Percentiles rank a stretch among this genome's conserved stretches.
These are phyloP conservation scores for Druceiella hillmani DNA, from an alignment of 2,888 invertebrate species.

Conservation along the genomic window DNA sequence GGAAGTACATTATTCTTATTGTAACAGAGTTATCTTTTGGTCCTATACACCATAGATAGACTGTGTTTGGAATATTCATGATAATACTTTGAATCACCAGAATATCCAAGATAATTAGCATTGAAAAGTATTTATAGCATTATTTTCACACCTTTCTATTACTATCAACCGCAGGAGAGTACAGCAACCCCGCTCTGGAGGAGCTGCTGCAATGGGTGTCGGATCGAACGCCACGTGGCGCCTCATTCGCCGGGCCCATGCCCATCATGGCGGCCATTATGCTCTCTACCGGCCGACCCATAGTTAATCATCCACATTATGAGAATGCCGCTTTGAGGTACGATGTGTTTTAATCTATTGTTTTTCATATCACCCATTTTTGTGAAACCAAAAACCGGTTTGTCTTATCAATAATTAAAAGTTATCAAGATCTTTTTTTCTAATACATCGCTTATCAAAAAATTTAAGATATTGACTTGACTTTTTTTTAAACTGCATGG, in stretches of 20 bases:
- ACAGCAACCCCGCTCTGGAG: constrained; percentile 67
- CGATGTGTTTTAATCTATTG: constrained; percentile 11
- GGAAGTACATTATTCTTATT: too few relatives aligned
- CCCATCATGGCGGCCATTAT: constrained; percentile 78
- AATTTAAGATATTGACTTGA: too few relatives aligned
- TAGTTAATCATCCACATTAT: constrained; percentile 85
- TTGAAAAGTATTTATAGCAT: too few relatives aligned
- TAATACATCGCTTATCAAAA: too few relatives aligned
- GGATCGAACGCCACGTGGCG: constrained; percentile 53
- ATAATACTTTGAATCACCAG: too few relatives aligned
- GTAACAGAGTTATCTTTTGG: too few relatives aligned
- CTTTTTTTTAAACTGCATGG: too few relatives aligned
- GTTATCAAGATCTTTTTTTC: too few relatives aligned
- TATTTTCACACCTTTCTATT: constrained; percentile 2
- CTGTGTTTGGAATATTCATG: too few relatives aligned
- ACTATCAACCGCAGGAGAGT: constrained; percentile 51
- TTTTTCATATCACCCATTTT: constrained; percentile 8
- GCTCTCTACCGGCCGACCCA: constrained; percentile 68
- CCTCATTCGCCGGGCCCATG: constrained; percentile 83
- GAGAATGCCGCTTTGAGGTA: constrained; percentile 76
- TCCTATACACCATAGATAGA: too few relatives aligned
- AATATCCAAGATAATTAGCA: too few relatives aligned
- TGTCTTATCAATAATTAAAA: too few relatives aligned
- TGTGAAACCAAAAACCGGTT: constrained; percentile 2
- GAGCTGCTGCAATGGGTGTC: constrained; percentile 74